Evolutionary conservation across 2,113 vertebrate species (phyloP).

Genomic region (Capreolus pygargus): DNA sequence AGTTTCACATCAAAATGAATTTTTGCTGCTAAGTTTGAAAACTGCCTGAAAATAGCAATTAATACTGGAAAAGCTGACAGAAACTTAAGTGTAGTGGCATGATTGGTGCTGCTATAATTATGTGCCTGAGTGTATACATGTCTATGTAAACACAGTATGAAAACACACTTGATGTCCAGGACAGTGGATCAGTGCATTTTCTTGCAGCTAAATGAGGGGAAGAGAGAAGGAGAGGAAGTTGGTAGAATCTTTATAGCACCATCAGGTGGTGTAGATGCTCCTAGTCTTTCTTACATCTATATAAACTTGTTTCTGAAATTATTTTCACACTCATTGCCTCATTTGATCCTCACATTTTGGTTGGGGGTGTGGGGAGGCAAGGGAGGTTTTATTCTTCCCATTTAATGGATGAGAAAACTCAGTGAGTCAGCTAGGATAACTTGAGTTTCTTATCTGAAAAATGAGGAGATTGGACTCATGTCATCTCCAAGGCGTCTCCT

Average conservation of each 20-base stretch:
- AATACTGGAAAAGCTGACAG: slow-evolving; percentile 63
- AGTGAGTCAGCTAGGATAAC: not conserved
- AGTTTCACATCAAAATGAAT: slow-evolving; percentile 67
- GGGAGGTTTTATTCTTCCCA: not conserved
- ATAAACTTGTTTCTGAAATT: slow-evolving; percentile 39
- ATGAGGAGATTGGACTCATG: not conserved
- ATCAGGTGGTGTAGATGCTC: not conserved
- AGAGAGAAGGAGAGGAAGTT: not conserved
- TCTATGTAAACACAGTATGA: slow-evolving; percentile 54
- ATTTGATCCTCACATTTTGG: not conserved
- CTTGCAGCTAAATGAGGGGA: not conserved
- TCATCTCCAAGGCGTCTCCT: not conserved
- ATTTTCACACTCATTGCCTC: not conserved
- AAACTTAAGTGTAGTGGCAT: slow-evolving; percentile 29
- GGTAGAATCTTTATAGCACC: not conserved
- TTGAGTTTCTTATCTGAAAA: not conserved
- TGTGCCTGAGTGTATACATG: slow-evolving; percentile 39
- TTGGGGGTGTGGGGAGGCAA: too few relatives aligned
- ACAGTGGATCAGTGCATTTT: not conserved
- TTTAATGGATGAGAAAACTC: not conserved
- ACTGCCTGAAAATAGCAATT: slow-evolving; percentile 70
- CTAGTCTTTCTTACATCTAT: not conserved
- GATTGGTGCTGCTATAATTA: slow-evolving; percentile 38
- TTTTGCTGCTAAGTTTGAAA: slow-evolving; percentile 72
- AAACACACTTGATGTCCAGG: slow-evolving; percentile 14